phyloP scores from a whole-genome alignment of 2,888 invertebrate genomes.

The Chaetogeoica ovagalla region DNA sequence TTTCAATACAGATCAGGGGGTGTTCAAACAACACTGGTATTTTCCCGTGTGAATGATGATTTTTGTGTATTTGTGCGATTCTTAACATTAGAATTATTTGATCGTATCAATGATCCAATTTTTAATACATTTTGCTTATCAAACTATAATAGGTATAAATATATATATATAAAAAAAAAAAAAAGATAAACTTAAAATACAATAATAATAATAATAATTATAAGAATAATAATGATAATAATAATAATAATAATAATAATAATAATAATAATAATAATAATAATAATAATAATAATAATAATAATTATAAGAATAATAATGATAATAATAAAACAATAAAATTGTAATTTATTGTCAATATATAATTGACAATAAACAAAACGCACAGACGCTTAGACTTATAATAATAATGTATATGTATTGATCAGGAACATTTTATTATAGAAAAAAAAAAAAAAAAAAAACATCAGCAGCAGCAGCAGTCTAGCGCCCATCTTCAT shows the following conservation, averaged over 20 bases:
- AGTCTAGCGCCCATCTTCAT: constrained; percentile 25
- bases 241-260: neutral
- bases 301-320: no score
- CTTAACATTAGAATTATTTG: constrained; percentile 40
- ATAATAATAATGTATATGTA: constrained; percentile 8
- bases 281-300: constrained; percentile 1
- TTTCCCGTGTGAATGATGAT: constrained; percentile 13
- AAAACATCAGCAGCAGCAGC: constrained; percentile 12
- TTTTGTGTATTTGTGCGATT: constrained; percentile 45
- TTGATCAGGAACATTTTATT: constrained; percentile 47
- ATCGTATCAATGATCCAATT: constrained; percentile 43
- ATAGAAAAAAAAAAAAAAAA: constrained; percentile 28
- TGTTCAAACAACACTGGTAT: neutral
- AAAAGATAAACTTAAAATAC: constrained; percentile 20
- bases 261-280: neutral
- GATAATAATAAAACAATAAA: neutral
- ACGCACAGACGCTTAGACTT: constrained; percentile 25
- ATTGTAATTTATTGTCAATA: constrained; percentile 32
- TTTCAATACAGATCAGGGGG: neutral
- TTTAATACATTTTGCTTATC: constrained; percentile 28
- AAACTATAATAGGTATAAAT: neutral
- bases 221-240: no score
- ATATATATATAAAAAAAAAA: constrained; percentile 21
- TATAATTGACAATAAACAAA: constrained; percentile 21
- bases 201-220: neutral